These are phyloP conservation scores for Plectropomus leopardus DNA, from an alignment of 2,113 vertebrate species.

Conservation along the genomic window DNA sequence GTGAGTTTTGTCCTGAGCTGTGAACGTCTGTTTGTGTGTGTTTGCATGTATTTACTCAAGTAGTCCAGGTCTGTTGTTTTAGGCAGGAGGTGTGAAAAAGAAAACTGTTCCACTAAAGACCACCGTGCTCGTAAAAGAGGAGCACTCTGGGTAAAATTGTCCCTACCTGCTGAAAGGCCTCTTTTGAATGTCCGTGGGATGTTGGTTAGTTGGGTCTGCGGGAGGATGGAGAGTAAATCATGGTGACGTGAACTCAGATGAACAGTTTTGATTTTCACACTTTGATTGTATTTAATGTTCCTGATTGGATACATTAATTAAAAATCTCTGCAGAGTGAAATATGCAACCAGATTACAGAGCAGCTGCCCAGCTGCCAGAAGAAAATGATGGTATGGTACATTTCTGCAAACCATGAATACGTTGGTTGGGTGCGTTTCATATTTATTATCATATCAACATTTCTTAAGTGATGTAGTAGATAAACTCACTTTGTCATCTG, in stretches of 20 bases:
- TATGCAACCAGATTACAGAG: not conserved
- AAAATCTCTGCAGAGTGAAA: conserved; percentile 9
- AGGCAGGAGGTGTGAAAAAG: conserved; percentile 69
- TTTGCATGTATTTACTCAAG: conserved; percentile 44
- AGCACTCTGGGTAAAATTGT: conserved; percentile 48
- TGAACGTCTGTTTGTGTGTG: conserved; percentile 9
- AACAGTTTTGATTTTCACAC: conserved; percentile 29
- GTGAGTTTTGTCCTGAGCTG: conserved; percentile 14
- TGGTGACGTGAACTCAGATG: conserved; percentile 28
- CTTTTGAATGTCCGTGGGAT: conserved; percentile 6
- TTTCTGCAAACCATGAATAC: too few relatives aligned
- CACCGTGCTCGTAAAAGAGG: conserved; percentile 51
- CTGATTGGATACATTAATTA: not conserved
- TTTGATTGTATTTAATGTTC: conserved; percentile 9
- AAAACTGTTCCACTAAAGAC: conserved; percentile 61
- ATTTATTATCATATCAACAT: too few relatives aligned
- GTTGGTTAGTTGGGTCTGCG: conserved; percentile 22
- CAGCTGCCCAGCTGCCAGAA: rapidly evolving
- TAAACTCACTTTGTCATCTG: too few relatives aligned
- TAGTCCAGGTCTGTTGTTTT: conserved; percentile 59
- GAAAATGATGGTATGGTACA: too few relatives aligned
- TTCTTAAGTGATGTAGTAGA: too few relatives aligned
- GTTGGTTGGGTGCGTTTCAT: too few relatives aligned
- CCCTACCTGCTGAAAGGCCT: conserved; percentile 51
- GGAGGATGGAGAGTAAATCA: conserved; percentile 32